Conservation (phyloP, 2,888 invertebrate genomes). For the Caenorhabditis sinica region DNA sequence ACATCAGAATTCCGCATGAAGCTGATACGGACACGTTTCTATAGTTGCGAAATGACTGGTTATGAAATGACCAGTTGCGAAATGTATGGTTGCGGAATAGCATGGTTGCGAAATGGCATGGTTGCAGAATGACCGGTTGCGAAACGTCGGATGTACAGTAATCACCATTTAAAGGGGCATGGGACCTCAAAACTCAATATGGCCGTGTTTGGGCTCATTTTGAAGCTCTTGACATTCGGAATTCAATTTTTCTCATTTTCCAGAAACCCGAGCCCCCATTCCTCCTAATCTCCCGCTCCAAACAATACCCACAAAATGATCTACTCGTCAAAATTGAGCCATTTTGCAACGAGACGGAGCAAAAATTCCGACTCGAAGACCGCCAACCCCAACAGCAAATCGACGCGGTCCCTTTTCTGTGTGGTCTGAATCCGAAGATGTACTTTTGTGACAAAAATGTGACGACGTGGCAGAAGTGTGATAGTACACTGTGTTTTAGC, state of each 20-base stretch:
- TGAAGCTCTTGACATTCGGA: background rate
- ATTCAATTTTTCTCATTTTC: background rate
- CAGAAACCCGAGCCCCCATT: conserved; percentile 65
- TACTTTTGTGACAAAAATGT: conserved; percentile 65
- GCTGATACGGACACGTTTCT: no score
- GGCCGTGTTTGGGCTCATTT: background rate
- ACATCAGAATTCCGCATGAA: no score
- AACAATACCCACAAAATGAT: conserved; percentile 54
- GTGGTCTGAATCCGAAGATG: conserved; percentile 57
- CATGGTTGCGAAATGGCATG: no score
- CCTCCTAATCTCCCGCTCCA: conserved; percentile 49
- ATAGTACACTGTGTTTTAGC: conserved; percentile 66
- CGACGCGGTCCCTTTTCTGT: conserved; percentile 62
- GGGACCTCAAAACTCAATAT: no score
- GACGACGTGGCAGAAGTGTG: conserved; percentile 61
- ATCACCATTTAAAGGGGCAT: no score
- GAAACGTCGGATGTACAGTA: no score
- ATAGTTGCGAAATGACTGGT: no score
- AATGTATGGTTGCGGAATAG: no score
- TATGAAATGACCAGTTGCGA: no score
- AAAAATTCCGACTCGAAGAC: conserved; percentile 61
- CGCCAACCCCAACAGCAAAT: conserved; percentile 62
- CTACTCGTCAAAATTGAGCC: conserved; percentile 77
- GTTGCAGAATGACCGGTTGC: no score
- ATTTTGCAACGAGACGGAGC: conserved; percentile 75